Conservation (phyloP, 2,113 vertebrate genomes). For the Eolophus roseicapilla region DNA sequence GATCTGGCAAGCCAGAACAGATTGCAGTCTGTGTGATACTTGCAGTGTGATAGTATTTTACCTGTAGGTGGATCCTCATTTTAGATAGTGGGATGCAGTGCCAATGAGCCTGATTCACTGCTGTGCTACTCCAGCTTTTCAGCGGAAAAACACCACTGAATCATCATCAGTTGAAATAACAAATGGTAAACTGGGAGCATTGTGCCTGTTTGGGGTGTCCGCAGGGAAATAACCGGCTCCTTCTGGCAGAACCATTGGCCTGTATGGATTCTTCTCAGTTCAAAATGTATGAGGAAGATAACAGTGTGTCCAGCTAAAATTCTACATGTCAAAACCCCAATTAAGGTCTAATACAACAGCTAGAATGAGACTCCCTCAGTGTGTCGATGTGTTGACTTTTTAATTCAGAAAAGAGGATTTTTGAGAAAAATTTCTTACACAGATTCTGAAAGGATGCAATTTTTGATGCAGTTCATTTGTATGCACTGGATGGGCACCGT, state of each 20-base stretch:
- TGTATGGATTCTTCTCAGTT: background rate
- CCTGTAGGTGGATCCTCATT: slow-evolving; percentile 25
- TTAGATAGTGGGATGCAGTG: background rate
- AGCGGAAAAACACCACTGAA: slow-evolving; percentile 16
- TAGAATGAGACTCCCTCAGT: fast-evolving
- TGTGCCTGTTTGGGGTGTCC: background rate
- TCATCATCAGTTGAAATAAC: slow-evolving; percentile 26
- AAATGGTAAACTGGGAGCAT: background rate
- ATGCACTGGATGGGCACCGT: background rate
- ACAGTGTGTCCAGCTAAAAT: background rate
- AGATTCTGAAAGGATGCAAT: background rate
- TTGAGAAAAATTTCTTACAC: background rate
- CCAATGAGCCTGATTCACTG: slow-evolving; percentile 10
- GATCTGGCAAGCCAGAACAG: slow-evolving; percentile 49
- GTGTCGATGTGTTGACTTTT: background rate
- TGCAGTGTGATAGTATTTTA: background rate
- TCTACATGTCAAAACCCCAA: background rate
- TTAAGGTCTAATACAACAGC: background rate
- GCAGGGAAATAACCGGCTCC: background rate
- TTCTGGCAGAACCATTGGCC: background rate
- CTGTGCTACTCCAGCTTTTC: background rate
- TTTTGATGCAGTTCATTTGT: background rate
- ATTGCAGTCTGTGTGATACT: background rate
- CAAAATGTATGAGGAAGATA: background rate
- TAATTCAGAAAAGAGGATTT: background rate